These are phyloP conservation scores for Cepphus grylle DNA, from an alignment of 2,113 vertebrate species.

Conservation along the genomic window DNA sequence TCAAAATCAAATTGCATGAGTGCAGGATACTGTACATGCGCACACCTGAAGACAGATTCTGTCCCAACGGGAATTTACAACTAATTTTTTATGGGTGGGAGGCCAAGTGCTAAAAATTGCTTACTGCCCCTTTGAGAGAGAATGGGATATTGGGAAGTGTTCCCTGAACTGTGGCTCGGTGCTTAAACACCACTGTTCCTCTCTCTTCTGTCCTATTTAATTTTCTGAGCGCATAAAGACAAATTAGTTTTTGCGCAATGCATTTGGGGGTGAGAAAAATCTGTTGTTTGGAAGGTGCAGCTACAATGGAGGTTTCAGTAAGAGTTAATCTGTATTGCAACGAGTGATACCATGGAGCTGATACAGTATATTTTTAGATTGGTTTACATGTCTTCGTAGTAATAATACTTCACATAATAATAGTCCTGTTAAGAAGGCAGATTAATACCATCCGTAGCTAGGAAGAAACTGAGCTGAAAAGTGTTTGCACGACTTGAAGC, in stretches of 20 bases:
- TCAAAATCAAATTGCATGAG: neutral
- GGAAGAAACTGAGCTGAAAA: neutral
- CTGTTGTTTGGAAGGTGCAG: neutral
- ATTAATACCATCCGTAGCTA: neutral
- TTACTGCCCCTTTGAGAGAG: neutral
- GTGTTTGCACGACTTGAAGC: neutral
- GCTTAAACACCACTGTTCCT: neutral
- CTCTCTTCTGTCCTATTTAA: neutral
- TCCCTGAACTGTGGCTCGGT: neutral
- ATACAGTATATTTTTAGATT: conserved; percentile 6
- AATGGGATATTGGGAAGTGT: neutral
- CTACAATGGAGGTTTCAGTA: neutral
- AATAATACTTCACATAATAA: conserved; percentile 20
- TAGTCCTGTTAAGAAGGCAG: neutral
- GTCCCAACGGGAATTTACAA: neutral
- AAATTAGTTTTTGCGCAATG: neutral
- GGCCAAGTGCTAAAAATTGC: neutral
- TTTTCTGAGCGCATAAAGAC: neutral
- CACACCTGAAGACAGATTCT: neutral
- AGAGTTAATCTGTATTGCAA: neutral
- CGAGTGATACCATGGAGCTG: neutral
- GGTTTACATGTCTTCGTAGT: neutral
- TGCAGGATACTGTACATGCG: neutral
- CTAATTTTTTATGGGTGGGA: neutral
- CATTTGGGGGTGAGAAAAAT: neutral